Base-by-base conservation (phyloP, 2,888 invertebrate species). In the Mimas tiliae region DNA sequence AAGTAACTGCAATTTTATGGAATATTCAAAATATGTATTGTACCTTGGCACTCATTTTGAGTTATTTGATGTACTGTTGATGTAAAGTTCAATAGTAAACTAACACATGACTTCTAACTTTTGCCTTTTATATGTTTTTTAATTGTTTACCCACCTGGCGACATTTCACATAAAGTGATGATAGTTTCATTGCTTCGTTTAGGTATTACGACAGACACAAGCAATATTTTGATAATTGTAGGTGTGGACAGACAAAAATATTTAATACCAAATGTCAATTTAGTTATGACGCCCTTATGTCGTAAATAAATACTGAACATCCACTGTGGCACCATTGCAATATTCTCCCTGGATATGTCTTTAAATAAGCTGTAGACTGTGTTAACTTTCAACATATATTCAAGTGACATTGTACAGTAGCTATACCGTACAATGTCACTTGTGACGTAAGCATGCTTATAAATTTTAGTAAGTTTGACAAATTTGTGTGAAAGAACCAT, bases 1-100 rank as follows among this genome's bases (percentile, higher is more conserved):
- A 27, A 27, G 2, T 3, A 27, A 27, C 27, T 27, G 27, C 27
- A 27, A 27, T 27, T 27, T 27, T 27, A 4, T 27, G 27, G 27
- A 27, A 27, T 27, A 27, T 27, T 27, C 27, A 27, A 55, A 27
- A 27, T 53, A 3, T 52, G 4, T 27, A 27, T 27, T 1, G 27
- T 68, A 69, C 70, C 69, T 70, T 70, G 27, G 66, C 65, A 63
- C 68, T 51, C 72, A 72, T 72, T 66, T 69, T 72, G 67, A 16
- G 16, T 19, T 33, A 0, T 34, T 55, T 14, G 38, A 27, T 63
- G 19, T 34, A n/a, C n/a, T n/a, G 63, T 48, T 33, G 42, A 21
- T 1, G 21, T 19, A 64, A 38, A 12, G 51, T 64, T 12, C 19
- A 64, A 21, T 51, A 42, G 48, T 6, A 19, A 19, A 64, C 63